Conservation (phyloP, 2,888 invertebrate genomes). For the Heteromyza rotundicornis region DNA sequence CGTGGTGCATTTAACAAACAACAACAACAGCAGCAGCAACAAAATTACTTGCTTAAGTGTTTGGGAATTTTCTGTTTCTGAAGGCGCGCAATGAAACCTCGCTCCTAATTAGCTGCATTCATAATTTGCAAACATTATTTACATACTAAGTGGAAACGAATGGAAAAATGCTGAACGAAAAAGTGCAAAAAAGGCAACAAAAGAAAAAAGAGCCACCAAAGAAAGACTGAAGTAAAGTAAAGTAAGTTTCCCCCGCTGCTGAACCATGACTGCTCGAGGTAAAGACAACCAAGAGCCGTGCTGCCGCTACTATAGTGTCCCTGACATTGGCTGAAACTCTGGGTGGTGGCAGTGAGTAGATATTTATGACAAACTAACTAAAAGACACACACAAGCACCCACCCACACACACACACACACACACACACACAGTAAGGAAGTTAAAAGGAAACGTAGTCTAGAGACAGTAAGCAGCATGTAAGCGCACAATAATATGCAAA, state of each 20-base stretch:
- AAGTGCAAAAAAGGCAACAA: neutral
- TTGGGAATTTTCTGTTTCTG: no score
- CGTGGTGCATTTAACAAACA: conserved; percentile 7
- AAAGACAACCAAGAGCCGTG: neutral
- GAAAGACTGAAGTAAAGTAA: neutral
- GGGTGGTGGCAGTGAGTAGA: neutral
- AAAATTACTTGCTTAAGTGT: neutral
- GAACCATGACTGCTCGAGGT: neutral
- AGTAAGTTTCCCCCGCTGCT: neutral
- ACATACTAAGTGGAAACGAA: conserved; percentile 43
- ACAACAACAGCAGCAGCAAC: neutral
- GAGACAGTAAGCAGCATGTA: conserved; percentile 13
- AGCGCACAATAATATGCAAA: neutral
- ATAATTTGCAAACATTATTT: conserved; percentile 52
- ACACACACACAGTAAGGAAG: conserved; percentile 1
- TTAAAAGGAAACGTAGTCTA: neutral
- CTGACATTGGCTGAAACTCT: conserved; percentile 8
- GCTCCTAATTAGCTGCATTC: conserved; percentile 52
- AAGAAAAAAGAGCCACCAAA: neutral
- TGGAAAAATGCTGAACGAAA: conserved; percentile 12
- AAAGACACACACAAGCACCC: neutral
- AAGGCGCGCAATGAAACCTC: neutral
- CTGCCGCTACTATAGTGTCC: no score
- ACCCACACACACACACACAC: no score
- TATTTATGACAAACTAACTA: conserved; percentile 3